Evolutionary conservation across 2,888 invertebrate genomes (phyloP), one percentile per base, ranked within the genome.

Genomic region (Tenthredo scrophulariae): DNA sequence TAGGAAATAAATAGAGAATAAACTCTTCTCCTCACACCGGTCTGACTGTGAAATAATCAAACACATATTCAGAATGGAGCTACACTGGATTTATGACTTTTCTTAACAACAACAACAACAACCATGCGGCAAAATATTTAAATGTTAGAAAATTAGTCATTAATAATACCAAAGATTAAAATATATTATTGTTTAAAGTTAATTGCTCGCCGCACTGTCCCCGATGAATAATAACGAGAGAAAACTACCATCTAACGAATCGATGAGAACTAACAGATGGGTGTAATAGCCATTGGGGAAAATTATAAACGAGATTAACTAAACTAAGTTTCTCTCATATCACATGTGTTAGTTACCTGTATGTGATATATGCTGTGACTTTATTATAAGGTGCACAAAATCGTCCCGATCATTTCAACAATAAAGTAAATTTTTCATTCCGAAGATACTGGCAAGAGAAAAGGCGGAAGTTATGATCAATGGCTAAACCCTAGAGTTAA

Each of bases 201-300:
- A 70, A 18, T 70, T 37, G 40, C 70, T 70, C 37, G 70, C 5
- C 7, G n/a, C 70, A 70, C 70, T 70, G 70, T 37, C 33, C n/a
- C n/a, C 6, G n/a, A 33, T 37, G 37, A n/a, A n/a, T n/a, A 37
- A n/a, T 37, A 33, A 37, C 4, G 15, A 70, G 15, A 6, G 18
- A 26, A 67, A 29, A 26, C 15, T 67, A 33, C 33, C 0, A 15
- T 40, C 37, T 13, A 37, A 70, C 26, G 62, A 70, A 70, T n/a
- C 6, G 18, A 37, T n/a, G 2, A n/a, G n/a, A 70, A 15, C 4
- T 29, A 37, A 37, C n/a, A 40, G n/a, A 70, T 26, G 2, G 13
- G 37, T 70, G 37, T 33, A 0, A 70, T 33, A 37, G 18, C 6
- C 7, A 33, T 29, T 5, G 15, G 46, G 46, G 2, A 0, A n/a